Conservation (phyloP, 2,888 invertebrate species). For the Drosophila demipolita region DNA sequence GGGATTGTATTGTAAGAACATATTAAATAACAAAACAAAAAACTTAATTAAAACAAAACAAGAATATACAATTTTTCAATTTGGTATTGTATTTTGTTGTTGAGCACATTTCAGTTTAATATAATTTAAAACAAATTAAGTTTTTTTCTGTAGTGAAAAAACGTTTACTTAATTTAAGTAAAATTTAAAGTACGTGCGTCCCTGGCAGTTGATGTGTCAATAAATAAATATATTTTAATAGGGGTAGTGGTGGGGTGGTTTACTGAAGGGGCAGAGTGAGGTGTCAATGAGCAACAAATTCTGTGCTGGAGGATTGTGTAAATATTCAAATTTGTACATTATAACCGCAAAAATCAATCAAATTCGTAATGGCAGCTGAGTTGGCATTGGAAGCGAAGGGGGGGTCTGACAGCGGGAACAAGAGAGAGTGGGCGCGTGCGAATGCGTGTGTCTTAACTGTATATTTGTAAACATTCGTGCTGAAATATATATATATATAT, state of each 20-base stretch:
- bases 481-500: conserved; percentile 5
- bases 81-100: neutral
- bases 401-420: neutral
- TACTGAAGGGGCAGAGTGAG: neutral
- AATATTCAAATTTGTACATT: conserved; percentile 54
- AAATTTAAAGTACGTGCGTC: conserved; percentile 25
- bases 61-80: neutral
- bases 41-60: neutral
- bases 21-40: neutral
- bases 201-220: neutral
- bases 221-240: neutral
- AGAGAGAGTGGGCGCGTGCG: neutral
- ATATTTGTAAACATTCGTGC: conserved; percentile 65
- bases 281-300: conserved; percentile 44
- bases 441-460: neutral
- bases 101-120: neutral
- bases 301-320: conserved; percentile 23
- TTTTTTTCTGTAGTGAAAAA: neutral
- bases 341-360: conserved; percentile 62
- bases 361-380: conserved; percentile 27
- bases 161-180: neutral
- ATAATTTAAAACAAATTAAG: neutral
- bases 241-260: neutral
- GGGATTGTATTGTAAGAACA: neutral
- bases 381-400: neutral